Conservation (phyloP, 2,113 vertebrate species). For the Alosa alosa region DNA sequence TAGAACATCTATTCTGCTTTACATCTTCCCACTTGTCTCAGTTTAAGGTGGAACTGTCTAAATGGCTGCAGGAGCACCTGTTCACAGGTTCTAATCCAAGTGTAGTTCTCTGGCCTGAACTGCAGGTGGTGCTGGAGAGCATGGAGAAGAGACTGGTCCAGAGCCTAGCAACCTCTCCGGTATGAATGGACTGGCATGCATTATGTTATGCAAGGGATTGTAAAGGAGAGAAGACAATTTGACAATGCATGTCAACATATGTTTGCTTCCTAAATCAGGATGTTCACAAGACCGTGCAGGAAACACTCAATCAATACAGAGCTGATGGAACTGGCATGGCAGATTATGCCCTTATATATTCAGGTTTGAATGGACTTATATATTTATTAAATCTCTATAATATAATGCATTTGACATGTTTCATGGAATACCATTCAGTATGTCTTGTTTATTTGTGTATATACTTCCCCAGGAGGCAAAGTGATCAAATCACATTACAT, state of each 20-base stretch:
- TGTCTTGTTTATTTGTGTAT: background rate
- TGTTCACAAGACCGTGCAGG: background rate
- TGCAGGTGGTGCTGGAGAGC: background rate
- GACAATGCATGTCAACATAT: background rate
- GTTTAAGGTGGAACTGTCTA: background rate
- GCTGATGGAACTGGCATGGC: background rate
- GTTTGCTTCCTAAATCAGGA: background rate
- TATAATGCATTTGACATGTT: background rate
- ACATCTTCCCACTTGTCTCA: background rate
- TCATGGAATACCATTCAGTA: background rate
- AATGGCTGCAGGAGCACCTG: background rate
- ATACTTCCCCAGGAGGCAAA: background rate
- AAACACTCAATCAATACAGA: background rate
- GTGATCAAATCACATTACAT: background rate
- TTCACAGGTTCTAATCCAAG: background rate
- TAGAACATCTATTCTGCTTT: background rate
- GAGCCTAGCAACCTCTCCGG: background rate
- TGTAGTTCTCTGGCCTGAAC: slow-evolving; percentile 7
- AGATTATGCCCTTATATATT: background rate
- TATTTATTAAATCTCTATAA: background rate
- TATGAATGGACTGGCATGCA: background rate
- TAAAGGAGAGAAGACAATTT: background rate
- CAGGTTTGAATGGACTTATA: background rate
- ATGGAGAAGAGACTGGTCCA: background rate
- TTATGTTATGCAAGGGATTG: background rate